Evolutionary conservation across 2,888 invertebrate species (phyloP), one percentile per base, ranked within the genome.

Genomic region (Pandemis heparana): DNA sequence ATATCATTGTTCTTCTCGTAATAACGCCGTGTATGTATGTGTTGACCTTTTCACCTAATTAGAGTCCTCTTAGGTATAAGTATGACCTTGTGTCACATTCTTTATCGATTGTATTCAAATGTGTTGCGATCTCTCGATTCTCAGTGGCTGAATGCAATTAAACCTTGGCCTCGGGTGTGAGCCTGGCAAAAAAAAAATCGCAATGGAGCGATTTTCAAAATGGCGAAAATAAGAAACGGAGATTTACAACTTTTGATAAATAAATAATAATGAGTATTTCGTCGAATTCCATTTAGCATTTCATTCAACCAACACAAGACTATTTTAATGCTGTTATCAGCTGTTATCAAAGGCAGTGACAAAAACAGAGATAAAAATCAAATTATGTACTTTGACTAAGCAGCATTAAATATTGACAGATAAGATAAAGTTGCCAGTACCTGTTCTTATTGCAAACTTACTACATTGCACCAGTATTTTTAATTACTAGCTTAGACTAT

Each of bases 11-110:
- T 82, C 77, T 76, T 79, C 79, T 79, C 79, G 79, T 72, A 81
- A 80, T 85, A 85, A 83, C 82, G 83, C 83, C 77, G 80, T 85
- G 83, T 82, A 81, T 84, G 85, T 87, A 79, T 82, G 78, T 79
- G 79, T 76, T 82, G 85, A 84, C 85, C 87, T 88, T 89, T 74
- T 89, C 89, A 87, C 87, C 82, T 85, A 87, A 88, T 87, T 88
- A 87, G 79, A 83, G 78, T 80, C 79, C 71, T 85, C 86, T 85
- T 85, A 81, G 78, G 82, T 82, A 83, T 65, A 82, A 83, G 79
- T 75, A 60, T 83, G 88, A 87, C 91, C 91, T 92, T 91, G 90
- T 81, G 71, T 83, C 79, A 79, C 82, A 82, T 81, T 83, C 79
- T 77, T 69, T 82, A 87, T 88, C 82, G 84, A 90, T 88, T 88